Evolutionary conservation across 2,888 invertebrate genomes (phyloP), one percentile per base, ranked within the genome.

Genomic region (Polymixis flavicincta): DNA sequence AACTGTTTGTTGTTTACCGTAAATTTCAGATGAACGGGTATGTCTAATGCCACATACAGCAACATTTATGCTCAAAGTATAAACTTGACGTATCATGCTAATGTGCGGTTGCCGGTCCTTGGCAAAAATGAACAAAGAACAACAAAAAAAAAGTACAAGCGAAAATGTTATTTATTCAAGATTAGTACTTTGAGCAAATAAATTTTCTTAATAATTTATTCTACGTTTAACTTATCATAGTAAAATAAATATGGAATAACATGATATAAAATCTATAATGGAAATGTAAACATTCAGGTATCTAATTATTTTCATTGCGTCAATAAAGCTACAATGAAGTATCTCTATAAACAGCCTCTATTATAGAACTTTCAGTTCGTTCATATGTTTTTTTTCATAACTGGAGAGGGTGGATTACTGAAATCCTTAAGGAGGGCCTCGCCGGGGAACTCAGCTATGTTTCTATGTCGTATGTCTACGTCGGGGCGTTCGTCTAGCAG

Each of bases 191-290:
- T 96, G 96, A 96, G 96, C 96, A 96, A 95, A 95, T 92, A 93
- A 95, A 94, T 92, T 90, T 92, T 93, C 92, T 94, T 94, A 94
- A 93, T 89, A 94, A 93, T 94, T 93, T 93, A 92, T 91, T 87
- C 90, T 92, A 93, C 89, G 90, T 94, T 94, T 92, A 94, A 93
- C 95, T 95, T 95, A 94, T 82, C 84, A 86, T 88, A 90, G 87
- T 92, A 94, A 94, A 94, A 95, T 95, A 94, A 94, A 93, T 93
- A 94, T 93, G 94, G 94, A 95, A 95, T 95, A 96, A 96, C 95
- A 94, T 92, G 91, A 93, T 95, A 96, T 96, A 96, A 96, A 96
- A 96, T 95, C 95, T 96, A 95, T 91, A 93, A 93, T 95, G 95
- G 95, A 95, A 95, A 95, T 95, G 95, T 95, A 93, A 95, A 94